Evolutionary conservation across 2,888 invertebrate species (phyloP).

Genomic region (Sclerodermus sp.): DNA sequence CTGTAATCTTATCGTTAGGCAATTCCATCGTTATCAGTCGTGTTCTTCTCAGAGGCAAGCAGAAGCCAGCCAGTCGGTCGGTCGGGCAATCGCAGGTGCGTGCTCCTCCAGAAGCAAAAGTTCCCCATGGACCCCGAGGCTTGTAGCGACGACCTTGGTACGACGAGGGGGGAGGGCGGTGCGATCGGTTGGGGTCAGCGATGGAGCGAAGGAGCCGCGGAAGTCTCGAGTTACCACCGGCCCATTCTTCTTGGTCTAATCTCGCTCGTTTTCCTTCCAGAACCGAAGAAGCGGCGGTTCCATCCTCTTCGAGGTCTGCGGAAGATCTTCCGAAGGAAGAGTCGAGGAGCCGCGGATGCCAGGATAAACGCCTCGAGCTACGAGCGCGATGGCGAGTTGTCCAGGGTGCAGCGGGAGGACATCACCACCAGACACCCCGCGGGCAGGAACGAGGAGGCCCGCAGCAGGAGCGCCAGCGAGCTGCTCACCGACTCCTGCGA

Average conservation of each 20-base stretch:
- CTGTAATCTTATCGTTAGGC: slow-evolving; percentile 29
- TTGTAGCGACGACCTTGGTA: slow-evolving; percentile 28
- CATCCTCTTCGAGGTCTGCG: slow-evolving; percentile 67
- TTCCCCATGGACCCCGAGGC: slow-evolving; percentile 7
- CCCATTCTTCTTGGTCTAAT: too few species aligned
- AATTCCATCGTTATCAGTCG: slow-evolving; percentile 6
- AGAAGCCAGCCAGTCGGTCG: slow-evolving; percentile 9
- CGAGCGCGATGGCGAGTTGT: slow-evolving; percentile 35
- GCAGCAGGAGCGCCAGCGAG: slow-evolving; percentile 69
- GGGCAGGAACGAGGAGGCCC: slow-evolving; percentile 53
- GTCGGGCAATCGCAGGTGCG: too few species aligned
- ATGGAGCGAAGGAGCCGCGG: too few species aligned
- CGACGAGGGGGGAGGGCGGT: too few species aligned
- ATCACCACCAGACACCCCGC: slow-evolving; percentile 60
- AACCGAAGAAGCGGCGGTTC: slow-evolving; percentile 66
- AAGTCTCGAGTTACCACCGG: too few species aligned
- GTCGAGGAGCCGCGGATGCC: slow-evolving; percentile 57
- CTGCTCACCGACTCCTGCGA: slow-evolving; percentile 63
- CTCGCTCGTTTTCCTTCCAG: slow-evolving; percentile 40
- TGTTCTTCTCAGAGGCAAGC: too few species aligned
- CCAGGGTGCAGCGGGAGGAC: slow-evolving; percentile 53
- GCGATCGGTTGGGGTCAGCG: too few species aligned
- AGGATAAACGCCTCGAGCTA: slow-evolving; percentile 30
- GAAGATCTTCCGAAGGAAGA: slow-evolving; percentile 71
- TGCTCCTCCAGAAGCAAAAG: too few species aligned